Percentiles rank a stretch among this genome's conserved stretches.
Evolutionary conservation across 2,113 vertebrate genomes (phyloP).

Genomic region (Neolamprologus falcicula): DNA sequence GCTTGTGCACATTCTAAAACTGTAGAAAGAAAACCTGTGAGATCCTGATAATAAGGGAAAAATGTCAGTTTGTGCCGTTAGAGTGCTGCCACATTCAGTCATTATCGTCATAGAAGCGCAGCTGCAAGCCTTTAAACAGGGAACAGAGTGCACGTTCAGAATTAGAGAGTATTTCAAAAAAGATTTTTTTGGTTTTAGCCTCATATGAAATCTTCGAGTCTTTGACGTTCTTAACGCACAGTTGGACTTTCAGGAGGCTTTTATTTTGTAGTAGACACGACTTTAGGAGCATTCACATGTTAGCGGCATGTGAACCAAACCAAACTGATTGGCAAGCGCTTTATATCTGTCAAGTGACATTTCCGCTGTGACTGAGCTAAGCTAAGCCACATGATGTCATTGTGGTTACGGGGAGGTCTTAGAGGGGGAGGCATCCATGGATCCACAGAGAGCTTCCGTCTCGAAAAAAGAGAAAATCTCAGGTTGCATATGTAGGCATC

Average conservation of each 20-base stretch:
- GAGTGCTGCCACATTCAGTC: background rate
- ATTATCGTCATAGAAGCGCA: rapidly evolving
- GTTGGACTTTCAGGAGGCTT: background rate
- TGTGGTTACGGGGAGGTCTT: background rate
- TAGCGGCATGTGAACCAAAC: background rate
- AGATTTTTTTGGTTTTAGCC: background rate
- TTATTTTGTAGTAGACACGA: background rate
- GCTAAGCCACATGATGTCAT: background rate
- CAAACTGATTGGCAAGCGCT: background rate
- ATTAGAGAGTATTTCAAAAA: background rate
- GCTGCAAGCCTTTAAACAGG: background rate
- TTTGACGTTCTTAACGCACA: rapidly evolving
- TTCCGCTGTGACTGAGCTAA: background rate
- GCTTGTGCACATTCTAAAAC: background rate
- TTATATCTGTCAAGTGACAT: background rate
- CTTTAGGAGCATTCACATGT: background rate
- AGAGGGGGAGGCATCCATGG: background rate
- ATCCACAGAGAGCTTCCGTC: background rate
- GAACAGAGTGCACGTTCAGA: background rate
- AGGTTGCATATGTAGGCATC: background rate
- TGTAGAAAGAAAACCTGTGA: background rate
- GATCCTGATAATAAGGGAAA: background rate
- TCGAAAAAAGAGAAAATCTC: background rate
- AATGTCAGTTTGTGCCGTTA: background rate
- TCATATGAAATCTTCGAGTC: background rate